A percentile compares a stretch with the other conserved stretches of the same genome.
Conservation (phyloP, 1,140 invertebrate genomes). For the Hycleus phaleratus region DNA sequence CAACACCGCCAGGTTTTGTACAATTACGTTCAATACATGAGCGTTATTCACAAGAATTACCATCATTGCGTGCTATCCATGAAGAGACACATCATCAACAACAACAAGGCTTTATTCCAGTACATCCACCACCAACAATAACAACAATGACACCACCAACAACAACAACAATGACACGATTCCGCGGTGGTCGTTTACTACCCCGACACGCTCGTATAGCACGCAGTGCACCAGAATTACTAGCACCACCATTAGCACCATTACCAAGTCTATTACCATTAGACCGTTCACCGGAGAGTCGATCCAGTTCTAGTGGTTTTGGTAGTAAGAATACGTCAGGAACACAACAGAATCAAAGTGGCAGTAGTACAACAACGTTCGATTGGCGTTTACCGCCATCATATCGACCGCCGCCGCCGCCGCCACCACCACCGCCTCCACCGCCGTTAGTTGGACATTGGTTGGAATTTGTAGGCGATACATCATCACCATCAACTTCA, state of each 20-base stretch:
- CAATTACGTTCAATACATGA: conserved; percentile 56
- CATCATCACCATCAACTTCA: conserved; percentile 45
- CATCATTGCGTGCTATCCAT: conserved; percentile 63
- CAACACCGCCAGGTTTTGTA: conserved; percentile 56
- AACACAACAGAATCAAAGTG: conserved; percentile 63
- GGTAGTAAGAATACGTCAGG: conserved; percentile 83
- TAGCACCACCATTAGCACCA: conserved; percentile 40
- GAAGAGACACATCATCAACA: conserved; percentile 44
- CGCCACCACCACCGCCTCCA: conserved; percentile 40
- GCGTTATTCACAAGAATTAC: conserved; percentile 64
- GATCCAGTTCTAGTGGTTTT: conserved; percentile 81
- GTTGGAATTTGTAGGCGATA: conserved; percentile 51
- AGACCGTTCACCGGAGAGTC: conserved; percentile 76
- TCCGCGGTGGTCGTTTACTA: conserved; percentile 42
- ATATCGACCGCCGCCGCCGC: conserved; percentile 60
- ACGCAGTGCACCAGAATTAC: conserved; percentile 56
- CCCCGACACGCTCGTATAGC: conserved; percentile 57
- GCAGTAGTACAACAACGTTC: conserved; percentile 57
- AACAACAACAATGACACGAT: conserved; percentile 38
- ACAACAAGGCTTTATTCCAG: conserved; percentile 50
- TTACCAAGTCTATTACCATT: conserved; percentile 34
- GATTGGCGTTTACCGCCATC: conserved; percentile 65
- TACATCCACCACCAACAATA: conserved; percentile 47
- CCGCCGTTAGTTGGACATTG: conserved; percentile 49
- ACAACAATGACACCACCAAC: conserved; percentile 39